phyloP scores from a whole-genome alignment of 1,140 invertebrate genomes.

The Pectinophora gossypiella region DNA sequence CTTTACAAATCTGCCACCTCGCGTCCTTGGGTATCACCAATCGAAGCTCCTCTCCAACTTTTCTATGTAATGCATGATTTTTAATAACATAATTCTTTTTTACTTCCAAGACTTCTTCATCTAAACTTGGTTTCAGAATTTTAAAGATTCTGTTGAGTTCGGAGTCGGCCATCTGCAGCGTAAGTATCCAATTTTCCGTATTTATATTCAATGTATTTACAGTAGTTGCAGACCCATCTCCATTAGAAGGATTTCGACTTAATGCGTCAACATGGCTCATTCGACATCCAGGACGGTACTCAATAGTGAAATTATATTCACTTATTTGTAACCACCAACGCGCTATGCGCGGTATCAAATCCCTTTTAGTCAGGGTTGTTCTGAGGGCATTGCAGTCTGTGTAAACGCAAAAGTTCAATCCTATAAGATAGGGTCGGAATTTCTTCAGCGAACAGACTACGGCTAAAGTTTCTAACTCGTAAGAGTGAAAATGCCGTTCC shows the following conservation, averaged over 20 bases:
- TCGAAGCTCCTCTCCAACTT: neutral
- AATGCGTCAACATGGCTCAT: constrained; percentile 42
- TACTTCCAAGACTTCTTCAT: neutral
- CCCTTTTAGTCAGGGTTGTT: constrained; percentile 6
- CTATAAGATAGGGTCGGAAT: constrained; percentile 38
- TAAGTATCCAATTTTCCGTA: neutral
- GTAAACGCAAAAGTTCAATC: constrained; percentile 36
- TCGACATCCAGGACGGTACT: constrained; percentile 22
- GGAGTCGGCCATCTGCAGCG: neutral
- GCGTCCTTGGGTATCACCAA: neutral
- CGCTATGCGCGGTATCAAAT: constrained; percentile 19
- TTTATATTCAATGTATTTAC: neutral
- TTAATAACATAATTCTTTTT: neutral
- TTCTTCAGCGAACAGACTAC: constrained; percentile 27
- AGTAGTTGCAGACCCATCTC: neutral
- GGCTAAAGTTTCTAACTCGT: constrained; percentile 35
- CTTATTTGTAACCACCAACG: constrained; percentile 24
- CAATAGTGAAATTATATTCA: constrained; percentile 23
- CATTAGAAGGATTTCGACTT: constrained; percentile 17
- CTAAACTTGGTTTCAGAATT: neutral
- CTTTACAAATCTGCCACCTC: constrained; percentile 7
- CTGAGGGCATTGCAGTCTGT: constrained; percentile 22
- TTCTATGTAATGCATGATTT: neutral
- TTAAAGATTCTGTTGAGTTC: neutral
- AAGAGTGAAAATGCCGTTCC: constrained; percentile 32